Conservation (phyloP, 2,888 invertebrate genomes). For the Agrotis exclamationis region DNA sequence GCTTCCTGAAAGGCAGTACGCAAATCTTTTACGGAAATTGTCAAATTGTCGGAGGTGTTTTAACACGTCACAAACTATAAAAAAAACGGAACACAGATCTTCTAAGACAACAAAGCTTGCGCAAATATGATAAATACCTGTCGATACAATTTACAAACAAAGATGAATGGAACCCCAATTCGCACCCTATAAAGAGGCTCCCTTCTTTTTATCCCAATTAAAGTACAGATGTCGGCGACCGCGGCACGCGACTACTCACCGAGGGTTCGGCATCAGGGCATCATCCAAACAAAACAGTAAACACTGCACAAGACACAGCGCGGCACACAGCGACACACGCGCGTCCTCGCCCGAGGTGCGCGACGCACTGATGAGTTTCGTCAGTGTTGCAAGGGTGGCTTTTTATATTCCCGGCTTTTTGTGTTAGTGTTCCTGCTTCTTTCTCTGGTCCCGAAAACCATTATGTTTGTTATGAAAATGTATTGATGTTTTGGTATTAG, state of each 20-base stretch:
- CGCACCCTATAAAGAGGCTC: slow-evolving; percentile 52
- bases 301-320: slow-evolving; percentile 57
- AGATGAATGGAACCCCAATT: slow-evolving; percentile 37
- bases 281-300: slow-evolving; percentile 61
- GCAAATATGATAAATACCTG: slow-evolving; percentile 31
- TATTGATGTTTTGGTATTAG: neutral
- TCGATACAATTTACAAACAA: slow-evolving; percentile 49
- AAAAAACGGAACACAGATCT: neutral
- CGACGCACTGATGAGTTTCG: slow-evolving; percentile 74
- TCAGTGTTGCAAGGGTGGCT: slow-evolving; percentile 45
- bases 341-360: slow-evolving; percentile 64
- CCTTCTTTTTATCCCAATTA: slow-evolving; percentile 58
- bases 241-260: slow-evolving; percentile 66
- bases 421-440: neutral
- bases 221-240: slow-evolving; percentile 62
- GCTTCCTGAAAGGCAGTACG: slow-evolving; percentile 19
- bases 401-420: slow-evolving; percentile 18
- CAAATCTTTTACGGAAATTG: neutral
- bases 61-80: neutral
- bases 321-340: slow-evolving; percentile 44
- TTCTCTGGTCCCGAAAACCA: slow-evolving; percentile 6
- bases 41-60: no score
- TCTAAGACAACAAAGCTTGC: neutral
- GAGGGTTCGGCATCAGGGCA: slow-evolving; percentile 50
- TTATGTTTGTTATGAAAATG: neutral